Conservation (phyloP, 1,140 invertebrate genomes). For the Philopotamus ludificatus region DNA sequence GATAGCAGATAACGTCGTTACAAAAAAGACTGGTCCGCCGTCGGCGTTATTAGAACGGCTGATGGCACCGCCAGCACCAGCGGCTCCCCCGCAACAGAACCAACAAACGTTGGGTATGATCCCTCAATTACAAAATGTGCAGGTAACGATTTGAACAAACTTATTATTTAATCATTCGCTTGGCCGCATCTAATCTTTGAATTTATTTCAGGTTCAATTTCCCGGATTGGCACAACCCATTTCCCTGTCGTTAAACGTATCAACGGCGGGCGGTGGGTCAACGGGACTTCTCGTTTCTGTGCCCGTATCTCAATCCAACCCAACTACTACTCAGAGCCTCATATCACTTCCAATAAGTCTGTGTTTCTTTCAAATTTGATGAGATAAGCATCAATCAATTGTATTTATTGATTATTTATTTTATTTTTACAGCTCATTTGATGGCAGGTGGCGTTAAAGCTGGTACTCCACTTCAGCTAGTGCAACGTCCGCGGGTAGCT, state of each 20-base stretch:
- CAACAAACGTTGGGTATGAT: slow-evolving; percentile 70
- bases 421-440: slow-evolving; percentile 47
- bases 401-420: not conserved
- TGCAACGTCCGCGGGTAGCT: slow-evolving; percentile 33
- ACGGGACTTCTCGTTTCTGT: slow-evolving; percentile 54
- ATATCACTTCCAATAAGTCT: slow-evolving; percentile 63
- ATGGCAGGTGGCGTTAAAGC: slow-evolving; percentile 52
- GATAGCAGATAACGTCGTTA: slow-evolving; percentile 43
- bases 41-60: slow-evolving; percentile 52
- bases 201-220: slow-evolving; percentile 66
- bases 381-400: too few relatives aligned
- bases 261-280: slow-evolving; percentile 50
- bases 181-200: too few relatives aligned
- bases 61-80: slow-evolving; percentile 46
- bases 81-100: slow-evolving; percentile 49
- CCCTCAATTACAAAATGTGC: slow-evolving; percentile 75
- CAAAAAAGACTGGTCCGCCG: slow-evolving; percentile 46
- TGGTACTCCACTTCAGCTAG: slow-evolving; percentile 36
- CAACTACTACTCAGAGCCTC: slow-evolving; percentile 43
- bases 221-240: slow-evolving; percentile 76
- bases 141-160: slow-evolving; percentile 56
- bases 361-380: slow-evolving; percentile 41
- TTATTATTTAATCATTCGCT: not conserved
- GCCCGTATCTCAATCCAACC: slow-evolving; percentile 39
- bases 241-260: slow-evolving; percentile 72